Evolutionary conservation across 2,888 invertebrate genomes (phyloP).

Genomic region (Ditula angustiorana): DNA sequence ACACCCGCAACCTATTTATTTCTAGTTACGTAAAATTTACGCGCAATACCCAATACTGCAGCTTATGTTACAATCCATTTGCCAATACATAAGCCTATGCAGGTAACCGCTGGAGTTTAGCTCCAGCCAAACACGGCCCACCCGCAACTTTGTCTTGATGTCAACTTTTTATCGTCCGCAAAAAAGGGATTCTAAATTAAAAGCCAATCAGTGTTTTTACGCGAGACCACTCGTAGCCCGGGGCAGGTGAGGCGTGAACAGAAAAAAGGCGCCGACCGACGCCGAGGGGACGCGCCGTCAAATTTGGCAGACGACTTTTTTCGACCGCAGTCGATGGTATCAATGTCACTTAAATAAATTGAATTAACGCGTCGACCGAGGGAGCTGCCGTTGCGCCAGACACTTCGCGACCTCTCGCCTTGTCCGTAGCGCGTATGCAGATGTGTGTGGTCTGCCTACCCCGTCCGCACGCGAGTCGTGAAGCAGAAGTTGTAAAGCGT

Average conservation of each 20-base stretch:
- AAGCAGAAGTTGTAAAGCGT: slow-evolving; percentile 74
- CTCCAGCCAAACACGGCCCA: background rate
- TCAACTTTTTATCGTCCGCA: slow-evolving; percentile 19
- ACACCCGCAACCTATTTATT: slow-evolving; percentile 86
- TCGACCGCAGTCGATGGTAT: slow-evolving; percentile 78
- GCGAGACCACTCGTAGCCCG: slow-evolving; percentile 65
- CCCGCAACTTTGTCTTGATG: background rate
- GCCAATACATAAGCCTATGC: slow-evolving; percentile 50
- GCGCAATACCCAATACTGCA: slow-evolving; percentile 84
- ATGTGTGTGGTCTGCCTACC: background rate
- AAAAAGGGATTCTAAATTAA: slow-evolving; percentile 68
- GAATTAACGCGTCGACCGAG: slow-evolving; percentile 75
- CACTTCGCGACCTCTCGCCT: slow-evolving; percentile 6
- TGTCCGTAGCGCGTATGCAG: background rate
- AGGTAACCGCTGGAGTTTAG: slow-evolving; percentile 15
- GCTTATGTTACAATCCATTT: slow-evolving; percentile 68
- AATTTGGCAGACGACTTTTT: slow-evolving; percentile 79
- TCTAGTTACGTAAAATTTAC: slow-evolving; percentile 86
- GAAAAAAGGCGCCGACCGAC: slow-evolving; percentile 71
- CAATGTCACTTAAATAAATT: slow-evolving; percentile 85
- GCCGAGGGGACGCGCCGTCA: slow-evolving; percentile 67
- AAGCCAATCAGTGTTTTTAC: slow-evolving; percentile 75
- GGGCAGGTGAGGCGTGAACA: slow-evolving; percentile 75
- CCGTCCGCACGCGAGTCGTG: slow-evolving; percentile 52
- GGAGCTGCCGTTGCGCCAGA: slow-evolving; percentile 52